A percentile compares a stretch with the other conserved stretches of the same genome.
These are phyloP conservation scores for Pterocles orientalis DNA, from an alignment of 2,113 vertebrate genomes.

Conservation along the genomic window DNA sequence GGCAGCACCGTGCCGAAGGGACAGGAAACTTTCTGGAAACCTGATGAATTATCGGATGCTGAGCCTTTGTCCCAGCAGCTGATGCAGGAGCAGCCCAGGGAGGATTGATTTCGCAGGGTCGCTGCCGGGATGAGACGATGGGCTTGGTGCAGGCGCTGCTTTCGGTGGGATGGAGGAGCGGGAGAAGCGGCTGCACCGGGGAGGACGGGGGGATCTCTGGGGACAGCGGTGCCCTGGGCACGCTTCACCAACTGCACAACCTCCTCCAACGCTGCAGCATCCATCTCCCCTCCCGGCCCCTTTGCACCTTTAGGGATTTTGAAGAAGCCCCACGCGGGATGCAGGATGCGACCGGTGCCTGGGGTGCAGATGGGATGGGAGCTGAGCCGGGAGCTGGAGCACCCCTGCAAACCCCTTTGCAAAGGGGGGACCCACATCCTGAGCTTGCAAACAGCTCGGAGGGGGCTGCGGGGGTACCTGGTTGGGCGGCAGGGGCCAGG, in stretches of 20 bases:
- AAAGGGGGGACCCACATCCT: fast-evolving
- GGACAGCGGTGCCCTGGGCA: neutral
- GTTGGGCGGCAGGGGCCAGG: fast-evolving
- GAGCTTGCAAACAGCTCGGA: neutral
- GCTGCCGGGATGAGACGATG: fast-evolving
- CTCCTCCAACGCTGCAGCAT: fast-evolving
- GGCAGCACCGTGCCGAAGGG: neutral
- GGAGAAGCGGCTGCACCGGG: neutral
- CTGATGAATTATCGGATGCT: neutral
- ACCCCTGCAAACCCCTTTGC: neutral
- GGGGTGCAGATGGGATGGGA: neutral
- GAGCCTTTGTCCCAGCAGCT: conserved; percentile 19
- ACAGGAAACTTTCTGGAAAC: conserved; percentile 2
- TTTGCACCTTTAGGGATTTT: neutral
- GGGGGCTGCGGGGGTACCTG: neutral
- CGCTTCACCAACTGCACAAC: fast-evolving
- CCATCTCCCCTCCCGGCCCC: neutral
- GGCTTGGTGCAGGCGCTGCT: neutral
- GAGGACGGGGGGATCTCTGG: neutral
- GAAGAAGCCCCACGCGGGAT: no score
- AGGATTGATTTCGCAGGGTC: neutral
- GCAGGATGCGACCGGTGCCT: neutral
- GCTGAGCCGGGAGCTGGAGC: neutral
- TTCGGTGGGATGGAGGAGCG: fast-evolving
- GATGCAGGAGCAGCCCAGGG: neutral